Percentiles rank a stretch among this genome's conserved stretches.
Evolutionary conservation across 1,140 invertebrate genomes (phyloP).

Genomic region (Augochlora pura): DNA sequence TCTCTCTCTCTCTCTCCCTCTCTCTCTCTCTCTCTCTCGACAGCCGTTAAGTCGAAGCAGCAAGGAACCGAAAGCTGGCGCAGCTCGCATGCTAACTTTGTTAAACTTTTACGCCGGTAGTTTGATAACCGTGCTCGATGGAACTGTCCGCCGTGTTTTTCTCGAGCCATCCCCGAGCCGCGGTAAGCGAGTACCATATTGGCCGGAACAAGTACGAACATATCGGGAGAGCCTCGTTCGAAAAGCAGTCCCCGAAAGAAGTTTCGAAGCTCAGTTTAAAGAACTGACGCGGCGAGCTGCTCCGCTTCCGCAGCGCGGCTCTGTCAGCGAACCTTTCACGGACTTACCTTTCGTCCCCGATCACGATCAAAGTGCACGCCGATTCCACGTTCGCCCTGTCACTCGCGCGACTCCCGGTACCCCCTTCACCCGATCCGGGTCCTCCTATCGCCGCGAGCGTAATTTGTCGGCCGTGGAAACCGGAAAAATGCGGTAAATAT

Average conservation of each 20-base stretch:
- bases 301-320: slow-evolving; percentile 29
- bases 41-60: not conserved
- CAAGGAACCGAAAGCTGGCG: slow-evolving; percentile 10
- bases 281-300: slow-evolving; percentile 24
- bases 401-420: not conserved
- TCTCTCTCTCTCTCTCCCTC: too few species aligned
- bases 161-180: too few species aligned
- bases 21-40: too few species aligned
- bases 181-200: too few species aligned
- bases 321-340: slow-evolving; percentile 43
- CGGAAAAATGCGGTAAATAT: too few species aligned
- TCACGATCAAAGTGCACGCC: not conserved
- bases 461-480: too few species aligned
- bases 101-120: slow-evolving; percentile 39
- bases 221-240: not conserved
- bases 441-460: too few species aligned
- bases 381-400: slow-evolving; percentile 1
- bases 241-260: slow-evolving; percentile 27
- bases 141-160: slow-evolving; percentile 38
- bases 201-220: not conserved
- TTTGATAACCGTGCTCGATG: slow-evolving; percentile 48
- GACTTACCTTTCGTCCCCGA: not conserved
- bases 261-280: slow-evolving; percentile 32
- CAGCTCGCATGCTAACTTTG: not conserved
- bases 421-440: too few species aligned